These are phyloP conservation scores for Endomychus coccineus DNA, from an alignment of 2,888 invertebrate species.

Conservation along the genomic window DNA sequence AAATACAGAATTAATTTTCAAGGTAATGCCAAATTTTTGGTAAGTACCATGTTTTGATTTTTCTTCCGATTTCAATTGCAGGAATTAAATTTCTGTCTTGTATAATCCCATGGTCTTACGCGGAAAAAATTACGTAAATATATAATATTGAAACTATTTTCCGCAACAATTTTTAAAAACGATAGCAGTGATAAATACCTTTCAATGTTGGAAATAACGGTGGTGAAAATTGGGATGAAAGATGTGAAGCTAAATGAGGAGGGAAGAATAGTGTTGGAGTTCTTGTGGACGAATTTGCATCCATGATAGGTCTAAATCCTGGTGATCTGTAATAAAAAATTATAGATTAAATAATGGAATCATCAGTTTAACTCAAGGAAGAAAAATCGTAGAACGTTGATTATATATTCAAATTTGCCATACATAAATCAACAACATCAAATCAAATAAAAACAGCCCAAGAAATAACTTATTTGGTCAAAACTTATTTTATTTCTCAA, in stretches of 20 bases:
- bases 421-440: no score
- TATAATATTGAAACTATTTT: neutral
- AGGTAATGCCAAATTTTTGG: no score
- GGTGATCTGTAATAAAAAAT: constrained; percentile 47
- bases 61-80: no score
- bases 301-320: constrained; percentile 54
- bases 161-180: neutral
- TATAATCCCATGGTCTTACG: no score
- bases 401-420: neutral
- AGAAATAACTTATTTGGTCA: no score
- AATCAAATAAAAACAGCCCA: no score
- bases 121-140: constrained; percentile 1
- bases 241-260: constrained; percentile 67
- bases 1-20: no score
- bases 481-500: no score
- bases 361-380: neutral
- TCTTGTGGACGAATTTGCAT: constrained; percentile 47
- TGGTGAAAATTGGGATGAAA: constrained; percentile 68
- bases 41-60: no score
- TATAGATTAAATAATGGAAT: no score
- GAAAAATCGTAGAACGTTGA: neutral
- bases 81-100: no score
- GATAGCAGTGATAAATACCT: no score
- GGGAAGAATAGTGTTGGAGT: constrained; percentile 76
- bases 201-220: constrained; percentile 74